Conservation (phyloP, 2,888 invertebrate species). For the Micoletzkya japonica region DNA sequence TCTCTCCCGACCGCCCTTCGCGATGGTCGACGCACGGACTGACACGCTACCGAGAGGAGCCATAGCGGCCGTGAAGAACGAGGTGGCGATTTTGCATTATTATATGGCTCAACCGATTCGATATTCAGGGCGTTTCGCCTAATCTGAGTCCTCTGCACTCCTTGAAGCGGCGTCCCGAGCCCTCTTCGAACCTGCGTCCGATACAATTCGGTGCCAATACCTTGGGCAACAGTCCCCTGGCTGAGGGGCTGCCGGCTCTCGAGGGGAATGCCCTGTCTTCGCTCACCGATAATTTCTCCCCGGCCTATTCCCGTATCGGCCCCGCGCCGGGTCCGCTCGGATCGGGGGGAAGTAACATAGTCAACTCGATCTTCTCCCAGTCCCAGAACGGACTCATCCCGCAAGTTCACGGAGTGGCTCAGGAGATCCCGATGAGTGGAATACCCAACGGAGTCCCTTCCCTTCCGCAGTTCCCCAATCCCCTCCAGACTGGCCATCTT, state of each 20-base stretch:
- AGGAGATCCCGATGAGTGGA: conserved; percentile 14
- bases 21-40: conserved; percentile 22
- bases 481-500: too few relatives aligned
- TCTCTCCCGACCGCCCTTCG: conserved; percentile 18
- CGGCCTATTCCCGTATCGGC: conserved; percentile 13
- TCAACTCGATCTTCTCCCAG: conserved; percentile 54
- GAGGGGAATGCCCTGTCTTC: neutral
- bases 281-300: conserved; percentile 3
- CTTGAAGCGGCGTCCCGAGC: neutral
- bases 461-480: conserved; percentile 15
- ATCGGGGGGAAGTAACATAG: conserved; percentile 38
- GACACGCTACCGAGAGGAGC: conserved; percentile 15
- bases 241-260: neutral
- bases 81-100: neutral
- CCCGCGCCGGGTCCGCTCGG: conserved; percentile 7
- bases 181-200: neutral
- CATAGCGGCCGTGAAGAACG: conserved; percentile 7
- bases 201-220: conserved; percentile 11
- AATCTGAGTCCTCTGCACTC: neutral
- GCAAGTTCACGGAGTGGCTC: conserved; percentile 8
- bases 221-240: neutral
- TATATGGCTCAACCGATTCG: too few relatives aligned
- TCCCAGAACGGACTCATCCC: conserved; percentile 37
- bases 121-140: neutral
- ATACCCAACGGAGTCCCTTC: conserved; percentile 24